phyloP scores from a whole-genome alignment of 2,797 vertebrate species.

The Xerus rutilus region DNA sequence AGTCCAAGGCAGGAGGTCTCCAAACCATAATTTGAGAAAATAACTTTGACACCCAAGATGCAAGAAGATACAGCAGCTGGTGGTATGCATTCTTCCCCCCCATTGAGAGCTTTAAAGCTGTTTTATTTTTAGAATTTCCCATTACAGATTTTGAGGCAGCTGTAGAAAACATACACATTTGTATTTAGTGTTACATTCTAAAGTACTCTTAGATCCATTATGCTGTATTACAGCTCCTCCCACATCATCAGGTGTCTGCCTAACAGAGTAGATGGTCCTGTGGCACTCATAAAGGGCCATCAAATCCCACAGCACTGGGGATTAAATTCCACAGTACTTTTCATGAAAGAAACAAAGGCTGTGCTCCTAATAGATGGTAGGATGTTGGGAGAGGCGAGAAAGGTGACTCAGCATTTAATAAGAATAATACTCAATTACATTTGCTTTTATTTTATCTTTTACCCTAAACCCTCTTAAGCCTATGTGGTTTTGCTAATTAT shows the following conservation, averaged over 20 bases:
- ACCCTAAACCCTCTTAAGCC: not conserved
- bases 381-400: not conserved
- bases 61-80: conserved; percentile 4
- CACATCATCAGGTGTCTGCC: conserved; percentile 26
- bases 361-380: not conserved
- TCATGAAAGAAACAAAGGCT: not conserved
- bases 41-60: conserved; percentile 19
- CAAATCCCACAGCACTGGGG: not conserved
- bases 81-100: not conserved
- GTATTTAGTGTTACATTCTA: not conserved
- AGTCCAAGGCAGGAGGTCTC: not conserved
- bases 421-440: not conserved
- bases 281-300: not conserved
- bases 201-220: conserved; percentile 19
- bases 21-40: conserved; percentile 36
- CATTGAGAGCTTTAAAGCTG: conserved; percentile 8
- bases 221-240: not conserved
- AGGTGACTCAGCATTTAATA: not conserved
- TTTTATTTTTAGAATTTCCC: conserved; percentile 70
- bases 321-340: conserved; percentile 27
- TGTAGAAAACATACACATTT: not conserved
- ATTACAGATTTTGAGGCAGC: conserved; percentile 54
- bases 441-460: conserved; percentile 39
- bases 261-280: conserved; percentile 51
- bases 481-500: conserved; percentile 26